Evolutionary conservation across 23 tunicate genomes (phyloP), one percentile per base, ranked within the genome.

Genomic region (Phallusia fumigata): DNA sequence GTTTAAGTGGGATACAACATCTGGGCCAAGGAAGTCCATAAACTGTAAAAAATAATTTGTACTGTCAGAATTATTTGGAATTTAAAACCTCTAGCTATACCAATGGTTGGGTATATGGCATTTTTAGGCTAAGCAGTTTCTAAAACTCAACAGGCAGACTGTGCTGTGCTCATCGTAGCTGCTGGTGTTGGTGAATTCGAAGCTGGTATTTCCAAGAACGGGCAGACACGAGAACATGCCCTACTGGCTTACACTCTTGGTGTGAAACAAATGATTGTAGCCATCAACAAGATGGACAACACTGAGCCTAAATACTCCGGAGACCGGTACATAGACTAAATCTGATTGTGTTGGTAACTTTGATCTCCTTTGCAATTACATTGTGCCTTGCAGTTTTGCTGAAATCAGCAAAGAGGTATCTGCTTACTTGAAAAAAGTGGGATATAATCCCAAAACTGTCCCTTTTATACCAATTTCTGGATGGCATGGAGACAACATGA

Each of bases 101-200:
- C n/a, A n/a, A n/a, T n/a, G n/a, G n/a, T n/a, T n/a, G n/a, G n/a
- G n/a, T n/a, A n/a, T n/a, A n/a, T n/a, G n/a, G n/a, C n/a, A n/a
- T n/a, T n/a, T n/a, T n/a, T n/a, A n/a, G n/a, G n/a, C n/a, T n/a
- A n/a, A n/a, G n/a, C n/a, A n/a, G n/a, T n/a, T n/a, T n/a, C n/a
- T n/a, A n/a, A n/a, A n/a, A 22, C 26, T 58, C 1, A 21, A 21
- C 80, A 93, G 95, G 99, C 99, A 10, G 99, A 95, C 53, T 95
- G 99, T 78, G 99, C 99, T 30, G 95, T 95, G 5, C 89, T 95
- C 33, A 84, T 95, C 88, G 92, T 95, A 3, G 95, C 99, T 47
- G 91, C 99, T 80, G 99, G 95, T 84, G 88, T 84, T 81, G 99
- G 99, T 65, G 99, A 95, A 76, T 95, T 95, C 84, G 99, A 95